Evolutionary conservation across 2,113 vertebrate genomes (phyloP).

Genomic region (Bucco capensis): DNA sequence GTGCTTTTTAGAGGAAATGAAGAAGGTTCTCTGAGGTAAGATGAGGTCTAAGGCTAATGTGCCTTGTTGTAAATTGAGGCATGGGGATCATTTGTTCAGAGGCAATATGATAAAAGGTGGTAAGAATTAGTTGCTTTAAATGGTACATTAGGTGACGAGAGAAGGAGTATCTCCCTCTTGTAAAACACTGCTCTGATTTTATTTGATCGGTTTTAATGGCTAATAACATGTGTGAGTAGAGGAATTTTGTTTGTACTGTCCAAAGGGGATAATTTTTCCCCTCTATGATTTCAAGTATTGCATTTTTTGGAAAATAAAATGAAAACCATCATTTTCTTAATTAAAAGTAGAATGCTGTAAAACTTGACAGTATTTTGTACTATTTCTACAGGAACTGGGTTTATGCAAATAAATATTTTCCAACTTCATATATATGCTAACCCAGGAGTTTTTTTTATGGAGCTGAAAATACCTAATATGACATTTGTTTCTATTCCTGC

Average conservation of each 20-base stretch:
- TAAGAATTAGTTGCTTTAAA: background rate
- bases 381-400: background rate
- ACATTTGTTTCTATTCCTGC: background rate
- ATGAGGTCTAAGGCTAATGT: slow-evolving; percentile 22
- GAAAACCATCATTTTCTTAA: background rate
- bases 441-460: background rate
- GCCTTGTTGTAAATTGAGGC: background rate
- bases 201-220: background rate
- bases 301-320: background rate
- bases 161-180: background rate
- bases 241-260: background rate
- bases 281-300: background rate
- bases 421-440: background rate
- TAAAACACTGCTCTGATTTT: background rate
- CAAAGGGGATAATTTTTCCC: background rate
- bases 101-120: background rate
- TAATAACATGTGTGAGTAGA: background rate
- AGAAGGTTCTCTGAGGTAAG: background rate
- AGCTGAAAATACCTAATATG: background rate
- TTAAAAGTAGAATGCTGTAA: background rate
- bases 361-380: background rate
- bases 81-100: background rate
- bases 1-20: background rate
- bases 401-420: background rate
- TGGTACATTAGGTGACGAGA: background rate